Conservation (phyloP, 2,888 invertebrate species). For the Xanthia icteritia region DNA sequence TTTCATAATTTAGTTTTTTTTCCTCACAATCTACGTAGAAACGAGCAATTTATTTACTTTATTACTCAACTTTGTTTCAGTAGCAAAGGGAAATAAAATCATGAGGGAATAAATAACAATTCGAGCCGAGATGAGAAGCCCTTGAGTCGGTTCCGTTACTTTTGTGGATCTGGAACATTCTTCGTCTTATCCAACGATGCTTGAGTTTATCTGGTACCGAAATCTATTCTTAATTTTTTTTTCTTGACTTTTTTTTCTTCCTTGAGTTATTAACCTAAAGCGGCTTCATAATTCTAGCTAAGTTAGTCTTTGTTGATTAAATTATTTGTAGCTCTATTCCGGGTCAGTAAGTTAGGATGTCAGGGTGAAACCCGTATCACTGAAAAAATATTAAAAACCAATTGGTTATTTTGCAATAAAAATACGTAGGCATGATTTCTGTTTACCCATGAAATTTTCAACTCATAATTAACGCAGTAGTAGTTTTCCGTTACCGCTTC, state of each 20-base stretch:
- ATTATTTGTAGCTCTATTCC: background rate
- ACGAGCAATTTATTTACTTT: constrained; percentile 39
- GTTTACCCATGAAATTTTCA: no score
- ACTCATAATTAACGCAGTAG: background rate
- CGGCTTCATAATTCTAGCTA: background rate
- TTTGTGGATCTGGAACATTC: constrained; percentile 36
- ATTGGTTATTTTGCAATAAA: background rate
- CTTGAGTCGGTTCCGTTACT: constrained; percentile 45
- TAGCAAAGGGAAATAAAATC: constrained; percentile 52
- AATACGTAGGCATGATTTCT: background rate
- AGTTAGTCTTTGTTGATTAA: background rate
- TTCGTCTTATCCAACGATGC: constrained; percentile 24
- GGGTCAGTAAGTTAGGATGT: background rate
- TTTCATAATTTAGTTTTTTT: constrained; percentile 14
- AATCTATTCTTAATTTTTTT: constrained; percentile 14
- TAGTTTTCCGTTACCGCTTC: background rate
- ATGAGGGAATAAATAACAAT: constrained; percentile 60
- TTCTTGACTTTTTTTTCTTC: background rate
- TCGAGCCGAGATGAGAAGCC: constrained; percentile 32
- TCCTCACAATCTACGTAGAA: constrained; percentile 9
- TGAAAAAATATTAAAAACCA: background rate
- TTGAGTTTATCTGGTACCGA: constrained; percentile 29
- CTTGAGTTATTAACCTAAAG: background rate
- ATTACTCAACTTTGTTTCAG: constrained; percentile 51
- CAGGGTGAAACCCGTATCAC: background rate